These are phyloP conservation scores for Enteromius viviparus DNA, from an alignment of 2,797 vertebrate species.

Conservation along the genomic window DNA sequence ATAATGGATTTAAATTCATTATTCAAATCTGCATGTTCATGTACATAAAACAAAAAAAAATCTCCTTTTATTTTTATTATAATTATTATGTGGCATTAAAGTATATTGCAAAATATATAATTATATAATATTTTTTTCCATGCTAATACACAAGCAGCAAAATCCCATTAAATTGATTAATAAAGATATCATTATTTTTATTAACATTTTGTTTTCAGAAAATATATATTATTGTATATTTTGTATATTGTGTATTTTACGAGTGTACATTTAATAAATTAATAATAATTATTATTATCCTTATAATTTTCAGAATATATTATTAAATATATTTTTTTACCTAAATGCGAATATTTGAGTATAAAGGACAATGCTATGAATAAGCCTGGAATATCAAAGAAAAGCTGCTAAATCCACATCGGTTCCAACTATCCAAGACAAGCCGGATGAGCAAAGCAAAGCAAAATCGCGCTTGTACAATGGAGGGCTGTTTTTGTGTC, in stretches of 20 bases:
- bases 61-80: not conserved
- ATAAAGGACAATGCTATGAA: not conserved
- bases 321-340: not conserved
- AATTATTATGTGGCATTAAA: not conserved
- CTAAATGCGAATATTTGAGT: not conserved
- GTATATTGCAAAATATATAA: not conserved
- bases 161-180: not conserved
- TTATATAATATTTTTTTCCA: not conserved
- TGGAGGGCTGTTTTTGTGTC: slow-evolving; percentile 59
- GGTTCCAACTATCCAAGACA: not conserved
- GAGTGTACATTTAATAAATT: not conserved
- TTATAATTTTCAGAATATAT: not conserved
- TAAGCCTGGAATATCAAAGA: not conserved
- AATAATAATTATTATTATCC: not conserved
- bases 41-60: not conserved
- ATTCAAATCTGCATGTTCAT: not conserved
- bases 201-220: not conserved
- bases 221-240: not conserved
- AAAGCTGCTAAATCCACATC: not conserved
- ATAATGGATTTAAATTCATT: not conserved
- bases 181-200: not conserved
- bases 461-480: slow-evolving; percentile 35
- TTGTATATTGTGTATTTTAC: not conserved
- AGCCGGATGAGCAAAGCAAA: slow-evolving; percentile 21
- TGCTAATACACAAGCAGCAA: not conserved